Evolutionary conservation across 53 echinoderm and acorn worm genomes (phyloP).

Genomic region (Hippasteria phrygiana): DNA sequence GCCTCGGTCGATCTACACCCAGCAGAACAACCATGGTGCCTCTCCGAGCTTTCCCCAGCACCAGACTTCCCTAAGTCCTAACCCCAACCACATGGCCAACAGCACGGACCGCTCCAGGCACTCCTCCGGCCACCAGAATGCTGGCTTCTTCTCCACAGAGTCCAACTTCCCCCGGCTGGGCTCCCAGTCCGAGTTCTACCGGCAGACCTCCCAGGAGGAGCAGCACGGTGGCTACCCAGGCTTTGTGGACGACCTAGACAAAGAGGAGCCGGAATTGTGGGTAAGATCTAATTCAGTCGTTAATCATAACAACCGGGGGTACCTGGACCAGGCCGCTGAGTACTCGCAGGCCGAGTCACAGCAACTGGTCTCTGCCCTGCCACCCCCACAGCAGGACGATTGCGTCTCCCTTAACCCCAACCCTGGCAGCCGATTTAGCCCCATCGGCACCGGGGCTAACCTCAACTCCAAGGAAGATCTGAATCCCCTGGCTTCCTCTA

Average conservation of each 20-base stretch:
- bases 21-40: slow-evolving; percentile 43
- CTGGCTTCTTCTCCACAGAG: slow-evolving; percentile 40
- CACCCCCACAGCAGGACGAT: slow-evolving; percentile 56
- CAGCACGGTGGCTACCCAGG: slow-evolving; percentile 17
- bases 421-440: slow-evolving; percentile 51
- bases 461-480: slow-evolving; percentile 69
- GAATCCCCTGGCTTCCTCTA: slow-evolving; percentile 65
- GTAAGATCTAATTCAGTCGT: slow-evolving; percentile 50
- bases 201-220: slow-evolving; percentile 42
- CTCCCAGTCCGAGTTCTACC: slow-evolving; percentile 23
- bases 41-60: not conserved
- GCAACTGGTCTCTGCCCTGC: slow-evolving; percentile 50
- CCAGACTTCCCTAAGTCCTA: slow-evolving; percentile 19
- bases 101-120: slow-evolving; percentile 45
- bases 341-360: slow-evolving; percentile 37
- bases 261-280: slow-evolving; percentile 55
- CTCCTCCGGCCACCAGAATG: slow-evolving; percentile 35
- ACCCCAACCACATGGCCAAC: slow-evolving; percentile 41
- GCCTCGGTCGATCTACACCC: slow-evolving; percentile 8
- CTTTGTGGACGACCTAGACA: slow-evolving; percentile 42
- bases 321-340: slow-evolving; percentile 13
- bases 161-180: slow-evolving; percentile 47
- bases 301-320: slow-evolving; percentile 2
- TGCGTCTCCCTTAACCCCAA: slow-evolving; percentile 22
- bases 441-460: slow-evolving; percentile 53